Evolutionary conservation across 2,797 vertebrate genomes (phyloP).

Genomic region (Eulemur albifrons): DNA sequence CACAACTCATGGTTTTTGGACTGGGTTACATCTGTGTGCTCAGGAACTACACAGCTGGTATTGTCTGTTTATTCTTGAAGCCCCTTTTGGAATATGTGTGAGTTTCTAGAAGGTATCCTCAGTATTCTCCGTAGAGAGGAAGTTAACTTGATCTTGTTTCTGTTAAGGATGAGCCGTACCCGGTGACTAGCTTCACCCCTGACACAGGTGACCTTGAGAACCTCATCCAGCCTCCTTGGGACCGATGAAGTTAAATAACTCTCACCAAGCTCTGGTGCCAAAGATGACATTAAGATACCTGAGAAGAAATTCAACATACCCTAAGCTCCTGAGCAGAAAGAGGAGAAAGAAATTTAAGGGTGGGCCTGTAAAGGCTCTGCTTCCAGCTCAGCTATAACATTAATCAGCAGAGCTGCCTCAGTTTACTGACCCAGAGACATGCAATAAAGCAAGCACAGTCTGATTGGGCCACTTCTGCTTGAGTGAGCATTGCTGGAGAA

Average conservation of each 20-base stretch:
- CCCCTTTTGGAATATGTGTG: neutral
- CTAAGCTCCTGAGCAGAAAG: neutral
- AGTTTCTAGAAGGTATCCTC: neutral
- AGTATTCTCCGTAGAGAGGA: neutral
- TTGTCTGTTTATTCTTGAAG: neutral
- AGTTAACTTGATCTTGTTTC: neutral
- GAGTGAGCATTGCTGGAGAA: constrained; percentile 45
- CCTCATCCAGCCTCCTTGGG: neutral
- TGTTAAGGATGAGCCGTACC: neutral
- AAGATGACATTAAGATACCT: neutral
- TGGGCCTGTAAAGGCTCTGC: neutral
- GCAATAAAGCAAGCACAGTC: constrained; percentile 2
- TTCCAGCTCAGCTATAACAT: neutral
- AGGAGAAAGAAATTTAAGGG: neutral
- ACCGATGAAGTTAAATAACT: neutral
- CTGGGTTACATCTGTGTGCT: neutral
- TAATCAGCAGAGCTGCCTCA: constrained; percentile 29
- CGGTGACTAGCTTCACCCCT: neutral
- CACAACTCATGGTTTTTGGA: neutral
- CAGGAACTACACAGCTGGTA: neutral
- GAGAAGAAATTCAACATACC: neutral
- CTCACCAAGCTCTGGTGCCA: neutral
- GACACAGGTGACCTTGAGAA: neutral
- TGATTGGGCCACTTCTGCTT: constrained; percentile 28
- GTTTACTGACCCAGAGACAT: neutral